phyloP scores from a whole-genome alignment of 2,797 vertebrate genomes.

The Takifugu ocellatus region DNA sequence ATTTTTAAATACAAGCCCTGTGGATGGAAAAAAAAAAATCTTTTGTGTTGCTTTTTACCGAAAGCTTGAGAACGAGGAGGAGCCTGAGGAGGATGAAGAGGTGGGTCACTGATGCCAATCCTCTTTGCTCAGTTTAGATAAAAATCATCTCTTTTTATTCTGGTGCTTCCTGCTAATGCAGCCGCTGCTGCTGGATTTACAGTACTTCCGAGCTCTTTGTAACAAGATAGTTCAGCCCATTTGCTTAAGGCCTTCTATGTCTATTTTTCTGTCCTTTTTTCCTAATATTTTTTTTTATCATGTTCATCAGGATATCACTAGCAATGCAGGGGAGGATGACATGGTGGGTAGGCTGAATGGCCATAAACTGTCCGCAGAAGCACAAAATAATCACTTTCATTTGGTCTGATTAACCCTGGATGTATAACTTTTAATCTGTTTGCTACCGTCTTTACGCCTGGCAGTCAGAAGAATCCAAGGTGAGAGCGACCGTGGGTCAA shows the following conservation, averaged over 20 bases:
- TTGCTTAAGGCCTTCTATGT: not conserved
- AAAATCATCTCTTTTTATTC: not conserved
- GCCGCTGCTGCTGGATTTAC: not conserved
- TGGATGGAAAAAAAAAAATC: not conserved
- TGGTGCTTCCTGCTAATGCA: not conserved
- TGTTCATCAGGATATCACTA: conserved; percentile 49
- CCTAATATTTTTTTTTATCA: not conserved
- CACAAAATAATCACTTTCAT: not conserved
- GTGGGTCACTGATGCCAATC: conserved; percentile 57
- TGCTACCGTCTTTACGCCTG: conserved; percentile 2
- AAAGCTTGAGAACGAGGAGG: conserved; percentile 77
- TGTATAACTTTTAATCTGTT: conserved; percentile 4
- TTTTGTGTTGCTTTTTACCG: conserved; percentile 23
- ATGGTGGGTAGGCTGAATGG: conserved; percentile 63
- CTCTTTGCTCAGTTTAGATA: not conserved
- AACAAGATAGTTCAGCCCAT: not conserved
- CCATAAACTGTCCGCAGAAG: conserved; percentile 3
- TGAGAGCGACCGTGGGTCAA: conserved; percentile 25
- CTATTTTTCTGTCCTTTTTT: not conserved
- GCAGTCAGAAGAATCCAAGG: conserved; percentile 55
- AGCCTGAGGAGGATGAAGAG: conserved; percentile 75
- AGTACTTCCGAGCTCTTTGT: not conserved
- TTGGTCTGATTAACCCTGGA: not conserved
- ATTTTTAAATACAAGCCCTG: conserved; percentile 2
- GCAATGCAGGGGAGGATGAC: conserved; percentile 60